Evolutionary conservation across 2,797 vertebrate genomes (phyloP).

Genomic region (Myotis vivesi): DNA sequence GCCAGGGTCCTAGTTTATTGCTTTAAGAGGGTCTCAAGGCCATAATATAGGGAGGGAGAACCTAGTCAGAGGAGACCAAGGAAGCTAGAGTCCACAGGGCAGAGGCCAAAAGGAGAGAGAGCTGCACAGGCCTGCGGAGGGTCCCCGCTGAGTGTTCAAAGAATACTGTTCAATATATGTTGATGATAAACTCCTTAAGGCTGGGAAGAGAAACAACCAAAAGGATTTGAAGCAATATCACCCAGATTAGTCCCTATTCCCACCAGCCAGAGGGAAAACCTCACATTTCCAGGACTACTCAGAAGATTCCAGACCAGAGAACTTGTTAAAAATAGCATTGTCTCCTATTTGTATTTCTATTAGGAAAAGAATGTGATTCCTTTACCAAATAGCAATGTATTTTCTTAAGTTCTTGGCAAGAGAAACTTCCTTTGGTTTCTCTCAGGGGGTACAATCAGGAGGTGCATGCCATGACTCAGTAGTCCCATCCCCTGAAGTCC

Average conservation of each 20-base stretch:
- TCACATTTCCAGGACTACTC: background rate
- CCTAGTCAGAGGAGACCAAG: background rate
- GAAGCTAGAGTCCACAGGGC: background rate
- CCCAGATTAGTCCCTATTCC: background rate
- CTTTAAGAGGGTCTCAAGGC: background rate
- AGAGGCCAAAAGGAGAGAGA: background rate
- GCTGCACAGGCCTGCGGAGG: background rate
- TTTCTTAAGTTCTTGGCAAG: background rate
- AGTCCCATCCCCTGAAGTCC: background rate
- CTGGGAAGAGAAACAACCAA: background rate
- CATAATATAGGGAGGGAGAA: background rate
- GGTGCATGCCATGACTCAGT: background rate
- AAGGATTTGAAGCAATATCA: background rate
- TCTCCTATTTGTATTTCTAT: background rate
- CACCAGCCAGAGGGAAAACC: background rate
- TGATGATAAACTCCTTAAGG: background rate
- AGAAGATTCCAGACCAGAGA: background rate
- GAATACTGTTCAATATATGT: too few species aligned
- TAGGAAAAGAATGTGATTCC: background rate
- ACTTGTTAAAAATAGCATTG: background rate
- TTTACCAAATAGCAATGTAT: background rate
- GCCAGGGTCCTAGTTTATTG: background rate
- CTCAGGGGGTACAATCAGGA: background rate
- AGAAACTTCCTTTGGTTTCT: background rate
- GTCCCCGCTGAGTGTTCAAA: background rate